These are phyloP conservation scores for Nixonia krombeini DNA, from an alignment of 1,140 invertebrate species.

Conservation along the genomic window DNA sequence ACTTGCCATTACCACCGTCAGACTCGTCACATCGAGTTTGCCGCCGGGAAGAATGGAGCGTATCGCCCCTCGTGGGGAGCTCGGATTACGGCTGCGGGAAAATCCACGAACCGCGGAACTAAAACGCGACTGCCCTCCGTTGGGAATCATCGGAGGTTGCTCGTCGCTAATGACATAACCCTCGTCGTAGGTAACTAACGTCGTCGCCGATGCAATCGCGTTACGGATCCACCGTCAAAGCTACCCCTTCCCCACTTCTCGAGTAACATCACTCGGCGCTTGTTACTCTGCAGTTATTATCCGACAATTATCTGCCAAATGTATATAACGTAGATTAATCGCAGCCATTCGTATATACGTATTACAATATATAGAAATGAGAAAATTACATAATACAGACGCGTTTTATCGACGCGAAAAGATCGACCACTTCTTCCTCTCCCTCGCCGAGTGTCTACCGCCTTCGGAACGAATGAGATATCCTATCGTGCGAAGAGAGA, in stretches of 20 bases:
- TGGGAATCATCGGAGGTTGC: background rate
- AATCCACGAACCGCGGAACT: slow-evolving; percentile 14
- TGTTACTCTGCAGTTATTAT: no score
- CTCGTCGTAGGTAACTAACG: slow-evolving; percentile 11
- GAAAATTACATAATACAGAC: background rate
- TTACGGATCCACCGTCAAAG: slow-evolving; percentile 20
- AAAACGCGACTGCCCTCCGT: background rate
- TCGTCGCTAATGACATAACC: slow-evolving; percentile 17
- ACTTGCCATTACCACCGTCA: slow-evolving; percentile 1
- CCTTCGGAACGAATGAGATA: slow-evolving; percentile 15
- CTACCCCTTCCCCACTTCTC: no score
- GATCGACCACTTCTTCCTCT: slow-evolving; percentile 14
- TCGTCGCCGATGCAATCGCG: slow-evolving; percentile 29
- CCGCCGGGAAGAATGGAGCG: background rate
- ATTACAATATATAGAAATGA: no score
- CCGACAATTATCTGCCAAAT: background rate
- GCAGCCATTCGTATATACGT: background rate
- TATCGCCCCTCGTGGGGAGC: background rate
- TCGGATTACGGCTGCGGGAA: background rate
- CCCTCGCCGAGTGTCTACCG: slow-evolving; percentile 1
- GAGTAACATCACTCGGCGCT: no score
- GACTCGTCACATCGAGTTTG: slow-evolving; percentile 6
- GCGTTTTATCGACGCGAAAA: slow-evolving; percentile 10
- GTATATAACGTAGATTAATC: slow-evolving; percentile 11
- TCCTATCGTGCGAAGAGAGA: slow-evolving; percentile 4